phyloP scores from a whole-genome alignment of 1,140 invertebrate genomes.

The Camponotus floridanus region DNA sequence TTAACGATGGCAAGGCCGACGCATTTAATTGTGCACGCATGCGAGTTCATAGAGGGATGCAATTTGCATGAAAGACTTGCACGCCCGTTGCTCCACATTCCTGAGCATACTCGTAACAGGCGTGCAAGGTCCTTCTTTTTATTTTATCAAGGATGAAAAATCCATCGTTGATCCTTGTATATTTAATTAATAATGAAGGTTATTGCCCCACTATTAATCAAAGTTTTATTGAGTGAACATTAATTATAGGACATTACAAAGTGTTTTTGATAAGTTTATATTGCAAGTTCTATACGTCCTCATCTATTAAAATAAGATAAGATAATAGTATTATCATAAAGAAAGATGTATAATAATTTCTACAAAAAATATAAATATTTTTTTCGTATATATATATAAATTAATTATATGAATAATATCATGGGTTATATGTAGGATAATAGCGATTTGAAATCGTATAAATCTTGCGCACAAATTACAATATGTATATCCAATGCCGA shows the following conservation, averaged over 20 bases:
- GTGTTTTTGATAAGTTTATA: background rate
- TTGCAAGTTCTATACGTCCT: background rate
- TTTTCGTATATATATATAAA: background rate
- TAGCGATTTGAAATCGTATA: background rate
- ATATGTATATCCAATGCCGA: background rate
- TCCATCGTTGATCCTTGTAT: conserved; percentile 36
- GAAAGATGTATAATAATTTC: background rate
- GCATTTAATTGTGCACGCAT: conserved; percentile 20
- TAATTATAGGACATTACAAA: background rate
- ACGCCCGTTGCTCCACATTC: conserved; percentile 75
- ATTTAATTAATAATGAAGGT: conserved; percentile 56
- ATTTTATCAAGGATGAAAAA: conserved; percentile 74
- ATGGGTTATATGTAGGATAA: background rate
- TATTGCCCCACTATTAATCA: background rate
- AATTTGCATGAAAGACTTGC: conserved; percentile 73
- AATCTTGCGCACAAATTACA: background rate
- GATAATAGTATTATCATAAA: background rate
- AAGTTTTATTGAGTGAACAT: background rate
- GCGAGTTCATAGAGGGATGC: conserved; percentile 24
- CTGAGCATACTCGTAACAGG: conserved; percentile 56
- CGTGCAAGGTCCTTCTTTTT: conserved; percentile 70
- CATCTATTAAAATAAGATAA: background rate
- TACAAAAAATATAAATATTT: background rate
- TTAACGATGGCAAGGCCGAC: background rate
- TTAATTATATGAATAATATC: background rate